phyloP scores from a whole-genome alignment of 23 tunicate species.

The Corella eumyota region DNA sequence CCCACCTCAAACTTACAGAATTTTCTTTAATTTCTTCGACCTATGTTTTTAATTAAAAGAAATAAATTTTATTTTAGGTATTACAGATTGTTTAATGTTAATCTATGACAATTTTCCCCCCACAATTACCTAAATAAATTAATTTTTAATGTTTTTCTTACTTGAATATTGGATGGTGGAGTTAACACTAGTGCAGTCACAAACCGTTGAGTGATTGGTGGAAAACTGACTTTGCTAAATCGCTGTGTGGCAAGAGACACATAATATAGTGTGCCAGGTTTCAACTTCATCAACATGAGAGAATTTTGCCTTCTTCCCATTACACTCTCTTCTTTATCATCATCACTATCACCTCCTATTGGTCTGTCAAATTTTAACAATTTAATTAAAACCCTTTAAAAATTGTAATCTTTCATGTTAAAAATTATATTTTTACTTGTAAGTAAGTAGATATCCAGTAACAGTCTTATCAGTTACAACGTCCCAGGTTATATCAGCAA shows the following conservation, averaged over 20 bases:
- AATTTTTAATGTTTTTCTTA: no score
- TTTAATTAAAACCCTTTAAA: not conserved
- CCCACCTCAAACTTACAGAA: conserved; percentile 7
- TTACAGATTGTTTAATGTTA: no score
- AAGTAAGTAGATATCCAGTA: conserved; percentile 10
- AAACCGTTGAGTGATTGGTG: conserved; percentile 17
- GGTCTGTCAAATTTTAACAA: conserved; percentile 4
- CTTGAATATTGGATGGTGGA: conserved; percentile 11
- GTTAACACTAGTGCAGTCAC: conserved; percentile 9
- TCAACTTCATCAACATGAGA: conserved; percentile 9
- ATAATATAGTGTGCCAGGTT: conserved; percentile 13
- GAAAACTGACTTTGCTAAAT: conserved; percentile 9
- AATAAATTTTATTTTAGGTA: not conserved
- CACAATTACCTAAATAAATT: not conserved
- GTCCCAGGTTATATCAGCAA: conserved; percentile 21
- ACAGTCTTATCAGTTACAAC: conserved; percentile 11
- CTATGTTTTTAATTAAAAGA: not conserved
- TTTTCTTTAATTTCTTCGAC: conserved; percentile 1
- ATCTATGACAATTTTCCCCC: not conserved
- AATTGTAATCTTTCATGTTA: not conserved
- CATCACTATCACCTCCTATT: conserved; percentile 17
- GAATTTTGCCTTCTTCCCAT: conserved; percentile 6
- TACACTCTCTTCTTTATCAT: not conserved
- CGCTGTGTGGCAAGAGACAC: conserved; percentile 21
- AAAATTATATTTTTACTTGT: conserved; percentile 8